Base-by-base conservation (phyloP, 1,140 invertebrate genomes). In the Planococcus citri region DNA sequence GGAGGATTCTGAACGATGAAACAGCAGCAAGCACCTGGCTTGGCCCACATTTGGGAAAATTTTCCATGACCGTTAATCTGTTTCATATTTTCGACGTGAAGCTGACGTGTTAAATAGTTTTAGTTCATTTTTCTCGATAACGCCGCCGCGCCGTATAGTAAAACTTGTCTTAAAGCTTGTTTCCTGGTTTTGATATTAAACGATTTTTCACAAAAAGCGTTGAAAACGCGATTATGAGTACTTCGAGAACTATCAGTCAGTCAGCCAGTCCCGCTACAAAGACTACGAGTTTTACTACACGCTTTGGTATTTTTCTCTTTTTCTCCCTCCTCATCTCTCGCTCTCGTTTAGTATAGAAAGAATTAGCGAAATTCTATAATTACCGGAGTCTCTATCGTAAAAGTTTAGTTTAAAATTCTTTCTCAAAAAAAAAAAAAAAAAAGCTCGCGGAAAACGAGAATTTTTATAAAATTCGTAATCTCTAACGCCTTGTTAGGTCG, bases 361-460 rank as follows among this genome's bases (percentile, higher is more conserved):
- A 33, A 33, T 33, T 6, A 33, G 6, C 6, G 17, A 51, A 51
- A 51, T 51, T 51, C 41, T 20, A 20, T 51, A 51, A 51, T 51
- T 51, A 51, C 41, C 41, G 6, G 41, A 51, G n/a, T 51, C 29
- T 3, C 12, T 33, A 3, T 33, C 29, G 41, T 14, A 51, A 20
- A 51, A 51, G n/a, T n/a, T n/a, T n/a, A 51, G 41, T 51, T 51
- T 51, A 51, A 51, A 51, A 51, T 51, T 51, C 41, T 51, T 51
- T 51, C 33, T n/a, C n/a, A n/a, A n/a, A n/a, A n/a, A n/a, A n/a
- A n/a, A n/a, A n/a, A 33, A 33, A 33, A 33, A 33, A 33, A 33
- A 51, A 51, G 17, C n/a, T 17, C 17, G 4, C n/a, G n/a, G 17
- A 3, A 20, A 51, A 51, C 6, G 41, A 51, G n/a, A 51, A 51